A percentile compares a stretch with the other conserved stretches of the same genome.
Evolutionary conservation across 2,797 vertebrate species (phyloP).

Genomic region (Heteromormyrus szaboi): DNA sequence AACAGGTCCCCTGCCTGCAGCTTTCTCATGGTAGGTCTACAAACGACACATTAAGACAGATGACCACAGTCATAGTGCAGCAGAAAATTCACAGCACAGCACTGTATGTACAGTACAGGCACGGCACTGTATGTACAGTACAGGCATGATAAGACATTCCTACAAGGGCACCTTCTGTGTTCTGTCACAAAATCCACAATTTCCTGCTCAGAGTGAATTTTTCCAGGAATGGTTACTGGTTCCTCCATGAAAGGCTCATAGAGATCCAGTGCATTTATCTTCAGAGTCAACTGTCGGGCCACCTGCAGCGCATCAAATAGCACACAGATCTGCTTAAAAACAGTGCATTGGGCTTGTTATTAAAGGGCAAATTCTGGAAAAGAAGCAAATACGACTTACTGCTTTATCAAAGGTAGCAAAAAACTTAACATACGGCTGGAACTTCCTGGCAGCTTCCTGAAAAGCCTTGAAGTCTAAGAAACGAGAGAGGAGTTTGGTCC

Average conservation of each 20-base stretch:
- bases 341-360: not conserved
- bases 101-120: not conserved
- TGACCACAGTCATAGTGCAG: not conserved
- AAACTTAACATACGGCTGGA: conserved; percentile 91
- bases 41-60: not conserved
- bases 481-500: conserved; percentile 16
- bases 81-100: not conserved
- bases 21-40: conserved; percentile 85
- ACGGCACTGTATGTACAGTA: too few species aligned
- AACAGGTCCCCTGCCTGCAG: conserved; percentile 91
- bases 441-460: conserved; percentile 89
- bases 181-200: conserved; percentile 84
- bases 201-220: conserved; percentile 75
- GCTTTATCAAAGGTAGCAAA: conserved; percentile 94
- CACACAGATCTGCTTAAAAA: not conserved
- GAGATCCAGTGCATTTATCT: conserved; percentile 92
- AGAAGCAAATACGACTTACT: conserved; percentile 58
- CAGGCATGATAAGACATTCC: not conserved
- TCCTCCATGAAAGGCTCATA: conserved; percentile 98
- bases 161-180: conserved; percentile 75
- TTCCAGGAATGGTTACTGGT: conserved; percentile 80
- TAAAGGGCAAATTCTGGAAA: not conserved
- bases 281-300: conserved; percentile 87
- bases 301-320: conserved; percentile 59
- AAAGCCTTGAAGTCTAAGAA: conserved; percentile 85